A percentile compares a stretch with the other conserved stretches of the same genome.
phyloP scores from a whole-genome alignment of 2,113 vertebrate species.

The Oryzias curvinotus region DNA sequence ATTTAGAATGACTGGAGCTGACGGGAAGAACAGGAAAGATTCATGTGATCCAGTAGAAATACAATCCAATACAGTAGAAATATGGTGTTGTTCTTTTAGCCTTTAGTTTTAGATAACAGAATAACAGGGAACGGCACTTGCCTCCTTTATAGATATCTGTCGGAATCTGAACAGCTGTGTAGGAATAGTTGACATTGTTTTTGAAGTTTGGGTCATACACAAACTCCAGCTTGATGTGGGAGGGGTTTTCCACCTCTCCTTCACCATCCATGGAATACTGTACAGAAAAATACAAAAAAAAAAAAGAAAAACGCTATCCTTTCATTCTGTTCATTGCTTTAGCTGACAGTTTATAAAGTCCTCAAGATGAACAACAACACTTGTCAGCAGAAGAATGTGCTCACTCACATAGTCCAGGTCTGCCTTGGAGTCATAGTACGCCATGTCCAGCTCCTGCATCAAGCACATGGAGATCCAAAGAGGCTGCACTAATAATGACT shows the following conservation, averaged over 20 bases:
- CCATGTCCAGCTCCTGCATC: conserved; percentile 88
- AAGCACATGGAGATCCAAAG: conserved; percentile 23
- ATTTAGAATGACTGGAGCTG: conserved; percentile 94
- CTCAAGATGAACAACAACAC: too few species aligned
- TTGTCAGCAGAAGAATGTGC: too few species aligned
- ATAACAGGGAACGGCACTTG: conserved; percentile 68
- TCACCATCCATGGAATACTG: conserved; percentile 80
- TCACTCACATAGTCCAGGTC: conserved; percentile 93
- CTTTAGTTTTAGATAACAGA: background rate
- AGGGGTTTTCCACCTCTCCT: conserved; percentile 85
- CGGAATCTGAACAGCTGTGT: conserved; percentile 96
- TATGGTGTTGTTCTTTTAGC: too few species aligned
- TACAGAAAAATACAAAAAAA: background rate
- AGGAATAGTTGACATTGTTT: conserved; percentile 96
- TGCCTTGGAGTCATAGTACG: conserved; percentile 95
- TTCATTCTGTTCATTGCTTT: too few species aligned
- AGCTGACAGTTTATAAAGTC: too few species aligned
- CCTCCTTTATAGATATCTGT: conserved; percentile 99
- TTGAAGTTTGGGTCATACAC: conserved; percentile 95
- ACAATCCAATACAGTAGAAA: background rate
- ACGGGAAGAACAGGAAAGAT: background rate
- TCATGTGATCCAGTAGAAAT: too few species aligned
- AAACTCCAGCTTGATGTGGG: conserved; percentile 91
- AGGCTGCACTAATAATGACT: background rate
- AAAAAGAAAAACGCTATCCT: background rate